Evolutionary conservation across 2,113 vertebrate genomes (phyloP), one percentile per base, ranked within the genome.

Genomic region (Lepisosteus oculatus): DNA sequence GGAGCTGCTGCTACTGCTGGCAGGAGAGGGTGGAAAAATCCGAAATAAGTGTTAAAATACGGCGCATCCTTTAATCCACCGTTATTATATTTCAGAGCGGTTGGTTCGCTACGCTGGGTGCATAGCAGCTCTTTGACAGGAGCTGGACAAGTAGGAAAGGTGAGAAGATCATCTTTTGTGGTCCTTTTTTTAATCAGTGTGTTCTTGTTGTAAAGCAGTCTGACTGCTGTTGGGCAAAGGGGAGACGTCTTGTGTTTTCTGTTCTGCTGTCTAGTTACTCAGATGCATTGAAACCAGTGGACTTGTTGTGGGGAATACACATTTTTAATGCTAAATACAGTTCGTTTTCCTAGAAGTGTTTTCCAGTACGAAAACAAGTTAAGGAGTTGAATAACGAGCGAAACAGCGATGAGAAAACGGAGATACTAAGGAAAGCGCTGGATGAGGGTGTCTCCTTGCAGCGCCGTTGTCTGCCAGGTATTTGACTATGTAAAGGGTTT

Each of bases 1-100:
- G 76, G 72, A 79, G 85, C 88, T 89, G 79, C 88, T 88, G 81
- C 65, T 83, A 74, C 80, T 83, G 85, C 85, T 87, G 87, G 84
- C 73, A 75, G 83, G 77, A 72, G 86, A 72, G 47, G 9, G 47
- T 6, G 55, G 62, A 79, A 70, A 86, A 86, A 83, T 84, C 76
- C 65, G 80, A 85, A 85, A 86, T 72, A 72, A 59, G 72, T 63
- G 76, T 70, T 76, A 67, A 76, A 61, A 69, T 68, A 54, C 75
- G 76, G 82, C 81, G 81, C 80, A 56, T 74, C 9, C 17, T 68
- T 15, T 73, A 76, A 57, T 69, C 68, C 55, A n/a, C 43, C 44
- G 9, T 45, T 62, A 61, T 69, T 69, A 8, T 57, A 51, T 61
- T 61, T 67, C 67, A 62, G 72, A 83, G 69, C 75, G 75, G 75